phyloP scores from a whole-genome alignment of 2,797 vertebrate species.

The Onychomys torridus region DNA sequence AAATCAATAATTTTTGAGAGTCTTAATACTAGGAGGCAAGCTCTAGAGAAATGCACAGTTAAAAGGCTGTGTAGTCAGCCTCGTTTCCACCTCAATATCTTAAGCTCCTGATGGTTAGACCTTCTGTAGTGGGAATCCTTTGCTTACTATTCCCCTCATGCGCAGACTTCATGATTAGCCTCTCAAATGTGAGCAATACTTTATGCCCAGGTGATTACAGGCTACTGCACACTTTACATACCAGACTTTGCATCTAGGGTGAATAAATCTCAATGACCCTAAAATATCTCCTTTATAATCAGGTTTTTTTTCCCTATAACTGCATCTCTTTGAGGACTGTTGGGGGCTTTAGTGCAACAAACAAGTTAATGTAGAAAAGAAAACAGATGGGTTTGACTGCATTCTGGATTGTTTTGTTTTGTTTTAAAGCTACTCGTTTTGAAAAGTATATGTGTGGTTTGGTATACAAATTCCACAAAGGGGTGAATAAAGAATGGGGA shows the following conservation, averaged over 20 bases:
- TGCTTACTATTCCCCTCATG: constrained; percentile 77
- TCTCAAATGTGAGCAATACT: constrained; percentile 62
- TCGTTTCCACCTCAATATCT: constrained; percentile 74
- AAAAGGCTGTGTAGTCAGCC: constrained; percentile 68
- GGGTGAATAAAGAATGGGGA: constrained; percentile 65
- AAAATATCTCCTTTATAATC: constrained; percentile 72
- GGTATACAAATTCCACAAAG: constrained; percentile 69
- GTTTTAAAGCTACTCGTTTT: constrained; percentile 74
- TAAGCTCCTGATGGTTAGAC: constrained; percentile 74
- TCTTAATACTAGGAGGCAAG: constrained; percentile 61
- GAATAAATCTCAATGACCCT: constrained; percentile 80
- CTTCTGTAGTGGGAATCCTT: constrained; percentile 77
- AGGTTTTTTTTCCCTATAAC: constrained; percentile 74
- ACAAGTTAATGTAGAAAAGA: constrained; percentile 72
- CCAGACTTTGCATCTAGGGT: constrained; percentile 61
- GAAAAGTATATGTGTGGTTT: constrained; percentile 68
- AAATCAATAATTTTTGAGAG: constrained; percentile 72
- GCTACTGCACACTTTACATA: constrained; percentile 47
- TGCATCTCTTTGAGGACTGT: constrained; percentile 67
- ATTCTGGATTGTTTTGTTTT: constrained; percentile 65
- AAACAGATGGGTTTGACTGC: constrained; percentile 75
- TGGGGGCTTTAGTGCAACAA: constrained; percentile 72
- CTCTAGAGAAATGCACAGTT: constrained; percentile 71
- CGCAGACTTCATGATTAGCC: constrained; percentile 68
- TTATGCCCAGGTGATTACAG: constrained; percentile 76